Percentiles rank a stretch among this genome's conserved stretches.
Evolutionary conservation across 2,888 invertebrate species (phyloP).

Genomic region (Volucella bombylans): DNA sequence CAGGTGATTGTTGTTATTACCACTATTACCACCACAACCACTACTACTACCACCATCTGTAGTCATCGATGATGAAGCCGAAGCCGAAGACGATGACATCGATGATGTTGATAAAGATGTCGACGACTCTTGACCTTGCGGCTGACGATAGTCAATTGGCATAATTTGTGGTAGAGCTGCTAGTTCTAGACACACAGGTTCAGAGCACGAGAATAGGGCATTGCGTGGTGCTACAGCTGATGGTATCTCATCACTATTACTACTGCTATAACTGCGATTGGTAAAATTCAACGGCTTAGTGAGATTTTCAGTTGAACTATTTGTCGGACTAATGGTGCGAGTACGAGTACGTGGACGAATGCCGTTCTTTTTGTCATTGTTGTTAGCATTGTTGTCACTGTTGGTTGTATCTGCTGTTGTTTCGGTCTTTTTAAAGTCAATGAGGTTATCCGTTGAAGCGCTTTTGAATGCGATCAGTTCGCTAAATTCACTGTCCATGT

Average conservation of each 20-base stretch:
- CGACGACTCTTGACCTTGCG: slow-evolving; percentile 70
- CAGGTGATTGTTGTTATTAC: slow-evolving; percentile 55
- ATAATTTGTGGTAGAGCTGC: slow-evolving; percentile 73
- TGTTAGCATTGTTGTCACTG: slow-evolving; percentile 12
- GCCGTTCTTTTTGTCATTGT: too few relatives aligned
- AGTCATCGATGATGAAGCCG: slow-evolving; percentile 76
- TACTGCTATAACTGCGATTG: slow-evolving; percentile 54
- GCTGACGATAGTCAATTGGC: slow-evolving; percentile 65
- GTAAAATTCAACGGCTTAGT: slow-evolving; percentile 21
- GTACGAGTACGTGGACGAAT: too few relatives aligned
- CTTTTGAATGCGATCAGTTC: slow-evolving; percentile 80
- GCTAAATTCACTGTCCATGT: slow-evolving; percentile 80
- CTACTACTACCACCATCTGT: slow-evolving; percentile 44
- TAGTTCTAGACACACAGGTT: slow-evolving; percentile 75
- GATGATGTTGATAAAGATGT: slow-evolving; percentile 55
- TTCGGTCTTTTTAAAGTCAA: slow-evolving; percentile 49
- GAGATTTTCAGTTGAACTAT: slow-evolving; percentile 59
- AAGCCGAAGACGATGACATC: slow-evolving; percentile 74
- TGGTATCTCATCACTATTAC: slow-evolving; percentile 53
- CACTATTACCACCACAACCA: slow-evolving; percentile 2
- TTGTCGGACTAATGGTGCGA: slow-evolving; percentile 50
- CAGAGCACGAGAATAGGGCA: slow-evolving; percentile 76
- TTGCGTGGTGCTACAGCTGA: slow-evolving; percentile 82
- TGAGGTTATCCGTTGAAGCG: slow-evolving; percentile 77
- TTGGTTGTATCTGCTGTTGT: slow-evolving; percentile 32